Base-by-base conservation (phyloP, 2,888 invertebrate genomes). In the Tenthredo livida region DNA sequence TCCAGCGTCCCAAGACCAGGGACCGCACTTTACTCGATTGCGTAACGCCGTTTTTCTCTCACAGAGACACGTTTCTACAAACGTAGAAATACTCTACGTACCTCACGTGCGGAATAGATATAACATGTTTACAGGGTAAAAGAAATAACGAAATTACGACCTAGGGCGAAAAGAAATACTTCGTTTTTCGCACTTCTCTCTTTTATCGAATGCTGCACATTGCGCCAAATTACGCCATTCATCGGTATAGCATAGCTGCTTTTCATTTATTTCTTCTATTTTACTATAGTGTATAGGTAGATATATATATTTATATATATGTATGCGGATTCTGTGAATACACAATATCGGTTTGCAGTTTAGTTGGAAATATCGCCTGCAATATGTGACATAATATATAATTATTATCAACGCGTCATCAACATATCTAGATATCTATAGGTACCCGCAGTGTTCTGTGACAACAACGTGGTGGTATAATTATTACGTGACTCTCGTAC, bases 1-100 rank as follows among this genome's bases (percentile, higher is more conserved):
- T 77, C 15, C 29, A n/a, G 54, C 17, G 54, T 43, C 50, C 25
- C 7, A 54, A 54, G 29, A 29, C 33, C 29, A 37, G 37, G 7
- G 33, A 54, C 77, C 77, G 77, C 77, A 77, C 77, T 77, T 77
- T 77, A 17, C 77, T 33, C 77, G 77, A 77, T 77, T 77, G 54
- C 54, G 77, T 77, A 77, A 77, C 50, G 47, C 25, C 25, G 54
- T 77, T 77, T 77, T 77, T 50, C 25, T 54, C n/a, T 17, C 29
- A 50, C 47, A 50, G 4, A 33, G 4, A 33, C 33, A 17, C 15
- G 33, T 67, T 25, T 54, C 2, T 54, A 17, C 17, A 9, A 21
- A 54, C 21, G 54, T 54, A 70, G 17, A 17, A 70, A 9, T 70
- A 17, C 72, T 37, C 4, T 7, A 25, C 25, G 61, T 73, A 73